Conservation (phyloP, 2,888 invertebrate genomes). For the Torymus tubicola region DNA sequence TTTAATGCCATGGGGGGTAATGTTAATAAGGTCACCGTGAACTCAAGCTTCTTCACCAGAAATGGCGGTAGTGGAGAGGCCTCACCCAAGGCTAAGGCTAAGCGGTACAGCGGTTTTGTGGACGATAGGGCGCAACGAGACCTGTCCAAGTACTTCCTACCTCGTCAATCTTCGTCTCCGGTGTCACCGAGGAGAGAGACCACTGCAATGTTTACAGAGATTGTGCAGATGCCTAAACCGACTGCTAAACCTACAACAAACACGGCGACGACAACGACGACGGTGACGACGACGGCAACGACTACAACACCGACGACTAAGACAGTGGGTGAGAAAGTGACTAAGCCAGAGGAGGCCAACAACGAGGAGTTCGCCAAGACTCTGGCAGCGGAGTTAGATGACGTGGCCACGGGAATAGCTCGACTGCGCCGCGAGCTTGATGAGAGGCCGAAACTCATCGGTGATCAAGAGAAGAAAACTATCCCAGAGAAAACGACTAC, state of each 20-base stretch:
- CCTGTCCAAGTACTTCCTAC: conserved; percentile 68
- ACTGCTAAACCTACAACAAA: neutral
- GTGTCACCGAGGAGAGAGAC: conserved; percentile 48
- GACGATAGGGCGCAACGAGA: conserved; percentile 59
- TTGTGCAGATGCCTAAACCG: neutral
- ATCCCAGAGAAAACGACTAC: neutral
- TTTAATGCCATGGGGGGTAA: conserved; percentile 80
- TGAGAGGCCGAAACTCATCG: conserved; percentile 21
- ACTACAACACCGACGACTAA: conserved; percentile 33
- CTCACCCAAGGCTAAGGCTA: conserved; percentile 48
- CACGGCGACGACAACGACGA: conserved; percentile 12
- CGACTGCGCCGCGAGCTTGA: conserved; percentile 48
- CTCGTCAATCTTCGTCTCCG: conserved; percentile 57
- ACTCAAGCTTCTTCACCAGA: conserved; percentile 78
- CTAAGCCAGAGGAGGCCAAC: conserved; percentile 2
- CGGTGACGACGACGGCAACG: conserved; percentile 4
- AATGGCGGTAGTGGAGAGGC: conserved; percentile 67
- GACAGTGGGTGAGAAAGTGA: conserved; percentile 11
- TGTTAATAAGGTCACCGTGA: conserved; percentile 78
- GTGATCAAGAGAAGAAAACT: neutral
- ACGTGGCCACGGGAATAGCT: conserved; percentile 53
- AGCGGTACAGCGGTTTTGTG: conserved; percentile 38
- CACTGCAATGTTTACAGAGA: conserved; percentile 43
- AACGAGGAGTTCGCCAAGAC: conserved; percentile 35
- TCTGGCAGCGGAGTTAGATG: conserved; percentile 46